Base-by-base conservation (phyloP, 2,888 invertebrate genomes). In the Stenurella melanura region DNA sequence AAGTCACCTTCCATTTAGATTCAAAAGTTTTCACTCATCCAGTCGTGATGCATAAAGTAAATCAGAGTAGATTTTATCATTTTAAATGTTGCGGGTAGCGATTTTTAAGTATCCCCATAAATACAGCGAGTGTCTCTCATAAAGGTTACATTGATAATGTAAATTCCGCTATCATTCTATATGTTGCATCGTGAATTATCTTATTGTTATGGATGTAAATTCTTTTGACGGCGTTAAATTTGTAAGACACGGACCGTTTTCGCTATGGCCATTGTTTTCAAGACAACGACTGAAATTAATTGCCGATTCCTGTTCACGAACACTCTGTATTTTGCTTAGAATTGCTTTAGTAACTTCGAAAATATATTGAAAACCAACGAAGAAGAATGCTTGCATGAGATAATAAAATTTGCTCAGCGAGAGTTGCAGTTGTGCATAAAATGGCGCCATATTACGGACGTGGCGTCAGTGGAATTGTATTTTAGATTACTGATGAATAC, bases 11-110 rank as follows among this genome's bases (percentile, higher is more conserved):
- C 50, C 68, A 78, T 78, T 78, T 68, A 73, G 68, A 61, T 74
- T 67, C 75, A 78, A 75, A 73, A 78, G 78, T 75, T 76, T 78
- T 81, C 78, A 73, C 79, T 81, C 81, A 79, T 78, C 72, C 75
- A 70, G 76, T 81, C 81, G 81, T 81, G 81, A 81, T 76, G 78
- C 81, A 79, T 81, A 81, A 79, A 81, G 78, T 81, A 73, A 81
- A 77, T 81, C 81, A 81, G 81, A 81, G 78, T 79, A 81, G 81
- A 81, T 81, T 76, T 79, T 81, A 81, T 81, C 81, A 75, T 78
- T 78, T 74, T 74, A 75, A 81, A 81, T 81, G 78, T 78, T 76
- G 78, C 79, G 79, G 79, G 79, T 78, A 79, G 76, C 80, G 77
- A 77, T 80, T 79, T 80, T 79, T 77, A 81, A 81, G 77, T 76